phyloP scores from a whole-genome alignment of 1,140 invertebrate species.

The Leguminivora glycinivorella region DNA sequence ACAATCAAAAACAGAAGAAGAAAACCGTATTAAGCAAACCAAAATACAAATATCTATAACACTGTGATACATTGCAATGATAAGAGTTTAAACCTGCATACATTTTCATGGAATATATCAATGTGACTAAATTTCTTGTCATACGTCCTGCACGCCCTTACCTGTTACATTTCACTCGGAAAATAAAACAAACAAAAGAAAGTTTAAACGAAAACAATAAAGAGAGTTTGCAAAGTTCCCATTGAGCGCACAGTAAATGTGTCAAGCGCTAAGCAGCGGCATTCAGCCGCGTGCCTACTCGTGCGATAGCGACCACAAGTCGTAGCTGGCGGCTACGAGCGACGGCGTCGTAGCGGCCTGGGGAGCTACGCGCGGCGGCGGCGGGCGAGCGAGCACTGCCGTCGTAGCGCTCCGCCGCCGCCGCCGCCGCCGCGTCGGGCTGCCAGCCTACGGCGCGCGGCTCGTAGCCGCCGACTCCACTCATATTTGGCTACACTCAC shows the following conservation, averaged over 20 bases:
- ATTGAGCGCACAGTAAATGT: background rate
- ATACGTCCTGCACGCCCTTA: no score
- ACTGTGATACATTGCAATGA: no score
- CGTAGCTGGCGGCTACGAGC: background rate
- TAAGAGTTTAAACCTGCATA: no score
- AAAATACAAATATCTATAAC: no score
- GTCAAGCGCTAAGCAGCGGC: background rate
- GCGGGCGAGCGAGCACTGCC: background rate
- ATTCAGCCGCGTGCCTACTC: background rate
- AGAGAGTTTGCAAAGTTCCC: background rate
- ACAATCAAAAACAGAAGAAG: no score
- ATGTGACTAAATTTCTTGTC: no score
- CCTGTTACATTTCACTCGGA: background rate
- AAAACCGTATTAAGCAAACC: no score
- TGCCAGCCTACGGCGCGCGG: background rate
- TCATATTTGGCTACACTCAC: background rate
- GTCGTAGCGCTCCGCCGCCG: background rate
- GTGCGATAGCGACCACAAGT: no score
- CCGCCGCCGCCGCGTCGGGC: background rate
- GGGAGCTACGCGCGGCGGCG: background rate
- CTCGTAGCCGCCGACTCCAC: no score
- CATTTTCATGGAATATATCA: no score
- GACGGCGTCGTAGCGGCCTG: background rate
- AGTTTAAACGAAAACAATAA: constrained; percentile 9
- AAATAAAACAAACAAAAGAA: constrained; percentile 1